phyloP scores from a whole-genome alignment of 2,113 vertebrate genomes.

The Stegostoma tigrinum region DNA sequence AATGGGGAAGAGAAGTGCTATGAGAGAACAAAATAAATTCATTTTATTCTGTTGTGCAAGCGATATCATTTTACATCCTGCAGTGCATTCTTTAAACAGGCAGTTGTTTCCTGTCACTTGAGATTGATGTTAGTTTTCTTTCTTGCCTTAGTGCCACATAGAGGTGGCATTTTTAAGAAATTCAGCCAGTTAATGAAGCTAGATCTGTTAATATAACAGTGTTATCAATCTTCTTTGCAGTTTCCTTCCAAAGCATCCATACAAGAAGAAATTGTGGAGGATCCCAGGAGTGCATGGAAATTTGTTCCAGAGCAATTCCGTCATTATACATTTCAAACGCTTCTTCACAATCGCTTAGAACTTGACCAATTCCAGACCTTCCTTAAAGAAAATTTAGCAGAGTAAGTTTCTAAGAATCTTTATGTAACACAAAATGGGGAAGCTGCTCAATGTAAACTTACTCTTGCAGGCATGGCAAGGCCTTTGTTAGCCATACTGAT shows the following conservation, averaged over 20 bases:
- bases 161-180: no score
- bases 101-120: no score
- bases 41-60: no score
- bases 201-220: not conserved
- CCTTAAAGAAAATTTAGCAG: slow-evolving; percentile 63
- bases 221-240: not conserved
- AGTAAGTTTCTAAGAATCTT: slow-evolving; percentile 51
- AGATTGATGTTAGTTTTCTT: no score
- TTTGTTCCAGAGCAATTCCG: slow-evolving; percentile 54
- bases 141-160: no score
- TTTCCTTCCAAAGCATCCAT: not conserved
- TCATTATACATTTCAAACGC: slow-evolving; percentile 55
- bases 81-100: no score
- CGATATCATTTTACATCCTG: no score
- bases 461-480: not conserved
- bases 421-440: not conserved
- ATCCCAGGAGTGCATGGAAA: slow-evolving; percentile 48
- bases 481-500: not conserved
- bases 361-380: slow-evolving; percentile 71
- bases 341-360: slow-evolving; percentile 62
- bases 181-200: not conserved
- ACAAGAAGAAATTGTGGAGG: not conserved
- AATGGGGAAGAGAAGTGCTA: no score
- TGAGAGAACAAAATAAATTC: no score
- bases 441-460: not conserved